Evolutionary conservation across 2,888 invertebrate genomes (phyloP).

Genomic region (Heteromurus nitidus): DNA sequence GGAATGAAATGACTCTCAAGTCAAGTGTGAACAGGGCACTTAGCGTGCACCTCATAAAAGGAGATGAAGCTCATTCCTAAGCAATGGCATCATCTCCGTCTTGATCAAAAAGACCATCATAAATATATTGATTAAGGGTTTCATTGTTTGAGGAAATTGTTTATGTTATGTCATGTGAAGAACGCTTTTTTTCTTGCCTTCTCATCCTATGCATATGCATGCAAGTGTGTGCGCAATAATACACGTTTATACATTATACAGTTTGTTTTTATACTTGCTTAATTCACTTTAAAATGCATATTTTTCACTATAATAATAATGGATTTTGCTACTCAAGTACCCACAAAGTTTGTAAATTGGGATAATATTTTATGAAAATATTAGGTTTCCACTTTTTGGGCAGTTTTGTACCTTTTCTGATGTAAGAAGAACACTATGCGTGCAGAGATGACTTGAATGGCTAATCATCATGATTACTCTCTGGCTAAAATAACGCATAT

Average conservation of each 20-base stretch:
- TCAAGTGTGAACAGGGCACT: background rate
- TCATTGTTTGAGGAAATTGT: constrained; percentile 32
- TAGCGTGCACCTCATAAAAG: background rate
- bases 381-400: constrained; percentile 1
- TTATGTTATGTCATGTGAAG: constrained; percentile 16
- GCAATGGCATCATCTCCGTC: constrained; percentile 3
- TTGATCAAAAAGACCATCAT: constrained; percentile 4
- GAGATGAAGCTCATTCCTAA: background rate
- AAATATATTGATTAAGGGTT: constrained; percentile 21
- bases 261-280: background rate
- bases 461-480: constrained; percentile 13
- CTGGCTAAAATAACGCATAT: background rate
- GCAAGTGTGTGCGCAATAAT: background rate
- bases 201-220: background rate
- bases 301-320: background rate
- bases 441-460: constrained; percentile 8
- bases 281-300: background rate
- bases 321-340: background rate
- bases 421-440: background rate
- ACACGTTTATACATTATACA: background rate
- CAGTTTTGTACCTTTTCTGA: constrained; percentile 1
- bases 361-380: constrained; percentile 12
- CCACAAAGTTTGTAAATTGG: too few relatives aligned
- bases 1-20: too few relatives aligned
- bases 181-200: constrained; percentile 1